phyloP scores from a whole-genome alignment of 2,888 invertebrate genomes.

The Neoscelio sp. region DNA sequence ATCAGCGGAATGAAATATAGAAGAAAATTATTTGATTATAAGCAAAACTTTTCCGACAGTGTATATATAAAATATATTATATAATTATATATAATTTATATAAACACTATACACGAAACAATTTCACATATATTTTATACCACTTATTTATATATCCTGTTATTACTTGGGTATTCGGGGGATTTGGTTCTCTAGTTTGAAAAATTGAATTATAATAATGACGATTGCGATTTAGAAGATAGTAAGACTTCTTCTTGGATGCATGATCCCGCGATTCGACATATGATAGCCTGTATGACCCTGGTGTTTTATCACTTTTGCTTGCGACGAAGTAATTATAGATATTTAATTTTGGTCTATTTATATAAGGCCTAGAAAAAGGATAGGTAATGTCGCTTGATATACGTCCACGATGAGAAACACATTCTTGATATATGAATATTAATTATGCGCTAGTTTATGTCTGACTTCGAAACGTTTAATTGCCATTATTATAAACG shows the following conservation, averaged over 20 bases:
- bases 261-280: slow-evolving; percentile 35
- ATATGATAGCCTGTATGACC: slow-evolving; percentile 22
- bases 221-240: neutral
- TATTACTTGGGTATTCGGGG: no score
- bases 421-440: neutral
- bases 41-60: no score
- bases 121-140: no score
- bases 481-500: slow-evolving; percentile 11
- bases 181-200: no score
- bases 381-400: slow-evolving; percentile 2
- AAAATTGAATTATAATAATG: neutral
- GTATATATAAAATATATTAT: no score
- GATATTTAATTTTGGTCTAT: slow-evolving; percentile 17
- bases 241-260: slow-evolving; percentile 7
- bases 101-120: no score
- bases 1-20: no score
- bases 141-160: no score
- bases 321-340: slow-evolving; percentile 6
- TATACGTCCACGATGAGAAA: slow-evolving; percentile 11
- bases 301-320: slow-evolving; percentile 15
- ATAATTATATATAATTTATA: no score
- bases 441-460: neutral
- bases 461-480: slow-evolving; percentile 2
- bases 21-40: no score
- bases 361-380: slow-evolving; percentile 12